Evolutionary conservation across 2,797 vertebrate species (phyloP), one percentile per base, ranked within the genome.

Genomic region (Schizothorax lantsangensis): DNA sequence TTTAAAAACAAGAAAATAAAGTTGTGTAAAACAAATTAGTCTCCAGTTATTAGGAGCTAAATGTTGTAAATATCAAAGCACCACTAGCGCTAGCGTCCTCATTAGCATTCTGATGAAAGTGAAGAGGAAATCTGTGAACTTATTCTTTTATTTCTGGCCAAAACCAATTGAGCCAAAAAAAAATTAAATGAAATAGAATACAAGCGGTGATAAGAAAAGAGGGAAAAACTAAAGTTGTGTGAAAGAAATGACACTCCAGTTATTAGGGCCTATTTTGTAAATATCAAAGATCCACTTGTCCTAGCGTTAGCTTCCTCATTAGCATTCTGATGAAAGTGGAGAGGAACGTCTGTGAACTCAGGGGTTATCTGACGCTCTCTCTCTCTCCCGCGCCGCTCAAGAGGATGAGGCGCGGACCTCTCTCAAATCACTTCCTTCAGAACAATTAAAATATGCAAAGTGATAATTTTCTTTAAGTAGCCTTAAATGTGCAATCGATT

Each of bases 371-470:
- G 95, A 95, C 95, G 95, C 96, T 95, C 57, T 95, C 83, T 45
- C 97, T 97, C 96, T 96, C 97, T 93, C 96, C 94, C 95, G 91
- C 95, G 93, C 95, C 95, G 97, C 97, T 98, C 96, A 95, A 98
- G 97, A 98, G 97, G 98, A 97, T 96, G 97, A 97, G 97, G 96
- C 96, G 95, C 95, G 96, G 97, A 99, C 98, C 98, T 98, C 97
- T 95, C 97, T 97, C 97, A 97, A 98, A 98, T 98, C 98, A 97
- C 97, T 99, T 99, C 98, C 98, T 99, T 98, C 97, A 97, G 97
- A 98, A 99, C 98, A 99, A 99, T 99, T 99, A 99, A 99, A 99
- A 99, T 99, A 99, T 99, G 98, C 98, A 99, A 98, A 99, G 98
- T 99, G 98, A 99, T 99, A 97, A 99, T 99, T 99, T 99, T 99